A percentile compares a stretch with the other conserved stretches of the same genome.
These are phyloP conservation scores for Oscheius sp. DNA, from an alignment of 2,888 invertebrate genomes.

Conservation along the genomic window DNA sequence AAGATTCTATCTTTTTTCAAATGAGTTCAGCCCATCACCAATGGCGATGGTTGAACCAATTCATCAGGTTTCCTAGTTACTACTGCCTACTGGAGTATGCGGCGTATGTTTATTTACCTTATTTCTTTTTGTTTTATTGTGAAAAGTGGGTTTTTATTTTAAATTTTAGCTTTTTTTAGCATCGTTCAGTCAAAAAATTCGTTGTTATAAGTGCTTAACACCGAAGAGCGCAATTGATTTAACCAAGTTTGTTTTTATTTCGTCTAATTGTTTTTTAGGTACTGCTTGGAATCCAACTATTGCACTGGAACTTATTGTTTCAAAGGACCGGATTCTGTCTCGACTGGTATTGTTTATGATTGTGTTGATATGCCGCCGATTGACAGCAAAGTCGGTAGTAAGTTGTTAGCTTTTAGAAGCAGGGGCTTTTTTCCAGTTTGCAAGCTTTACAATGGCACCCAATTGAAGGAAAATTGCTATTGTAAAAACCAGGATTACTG, in stretches of 20 bases:
- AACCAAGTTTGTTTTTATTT: background rate
- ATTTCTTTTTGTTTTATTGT: background rate
- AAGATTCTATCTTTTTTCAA: too few species aligned
- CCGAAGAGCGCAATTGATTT: conserved; percentile 2
- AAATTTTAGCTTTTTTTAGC: background rate
- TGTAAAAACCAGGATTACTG: conserved; percentile 26
- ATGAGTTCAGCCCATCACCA: too few species aligned
- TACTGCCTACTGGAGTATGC: background rate
- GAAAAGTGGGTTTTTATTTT: background rate
- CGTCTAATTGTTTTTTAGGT: background rate
- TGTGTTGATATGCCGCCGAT: conserved; percentile 15
- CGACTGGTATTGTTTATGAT: conserved; percentile 20
- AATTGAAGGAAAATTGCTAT: conserved; percentile 23
- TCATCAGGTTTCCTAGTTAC: conserved; percentile 10
- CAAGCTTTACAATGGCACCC: background rate
- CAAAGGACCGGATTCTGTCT: conserved; percentile 15
- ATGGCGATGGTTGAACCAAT: too few species aligned
- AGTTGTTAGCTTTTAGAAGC: background rate
- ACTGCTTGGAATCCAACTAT: background rate
- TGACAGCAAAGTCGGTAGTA: conserved; percentile 10
- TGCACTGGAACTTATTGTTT: conserved; percentile 19
- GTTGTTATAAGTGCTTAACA: conserved; percentile 6
- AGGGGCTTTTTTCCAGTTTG: background rate
- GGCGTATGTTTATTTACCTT: background rate
- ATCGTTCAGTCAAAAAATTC: background rate